Percentiles rank a stretch among this genome's conserved stretches.
phyloP scores from a whole-genome alignment of 2,797 vertebrate genomes.

The Phoebastria nigripes region DNA sequence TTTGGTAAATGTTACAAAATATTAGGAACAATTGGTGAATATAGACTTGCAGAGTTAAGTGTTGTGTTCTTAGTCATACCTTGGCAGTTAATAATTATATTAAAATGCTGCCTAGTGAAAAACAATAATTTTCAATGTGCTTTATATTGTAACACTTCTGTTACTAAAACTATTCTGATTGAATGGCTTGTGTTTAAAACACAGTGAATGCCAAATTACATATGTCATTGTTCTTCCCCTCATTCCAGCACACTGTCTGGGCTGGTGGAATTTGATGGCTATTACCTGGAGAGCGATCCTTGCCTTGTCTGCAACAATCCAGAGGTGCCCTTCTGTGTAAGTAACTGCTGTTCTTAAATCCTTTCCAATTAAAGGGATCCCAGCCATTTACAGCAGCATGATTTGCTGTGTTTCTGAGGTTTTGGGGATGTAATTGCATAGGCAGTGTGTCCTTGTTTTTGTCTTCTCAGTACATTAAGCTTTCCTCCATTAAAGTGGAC shows the following conservation, averaged over 20 bases:
- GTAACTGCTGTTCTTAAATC: slow-evolving; percentile 32
- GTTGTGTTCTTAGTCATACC: neutral
- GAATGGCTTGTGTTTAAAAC: neutral
- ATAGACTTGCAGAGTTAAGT: neutral
- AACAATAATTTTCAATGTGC: neutral
- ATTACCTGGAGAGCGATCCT: slow-evolving; percentile 95
- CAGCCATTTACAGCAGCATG: accelerated
- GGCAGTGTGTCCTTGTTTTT: neutral
- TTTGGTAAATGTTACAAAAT: neutral
- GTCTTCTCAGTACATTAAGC: slow-evolving; percentile 90
- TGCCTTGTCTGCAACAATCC: slow-evolving; percentile 99
- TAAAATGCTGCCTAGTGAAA: neutral
- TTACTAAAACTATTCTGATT: neutral
- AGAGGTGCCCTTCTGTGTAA: slow-evolving; percentile 96
- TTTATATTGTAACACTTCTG: neutral
- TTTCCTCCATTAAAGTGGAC: slow-evolving; percentile 99
- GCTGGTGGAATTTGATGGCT: slow-evolving; percentile 97
- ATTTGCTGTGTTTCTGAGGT: neutral
- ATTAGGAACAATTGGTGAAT: neutral
- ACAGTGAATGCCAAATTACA: neutral
- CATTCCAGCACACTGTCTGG: slow-evolving; percentile 89
- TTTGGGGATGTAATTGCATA: neutral
- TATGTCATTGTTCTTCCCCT: neutral
- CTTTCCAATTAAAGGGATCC: neutral
- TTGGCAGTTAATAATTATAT: neutral